Base-by-base conservation (phyloP, 2,888 invertebrate species). In the Acleris sparsana region DNA sequence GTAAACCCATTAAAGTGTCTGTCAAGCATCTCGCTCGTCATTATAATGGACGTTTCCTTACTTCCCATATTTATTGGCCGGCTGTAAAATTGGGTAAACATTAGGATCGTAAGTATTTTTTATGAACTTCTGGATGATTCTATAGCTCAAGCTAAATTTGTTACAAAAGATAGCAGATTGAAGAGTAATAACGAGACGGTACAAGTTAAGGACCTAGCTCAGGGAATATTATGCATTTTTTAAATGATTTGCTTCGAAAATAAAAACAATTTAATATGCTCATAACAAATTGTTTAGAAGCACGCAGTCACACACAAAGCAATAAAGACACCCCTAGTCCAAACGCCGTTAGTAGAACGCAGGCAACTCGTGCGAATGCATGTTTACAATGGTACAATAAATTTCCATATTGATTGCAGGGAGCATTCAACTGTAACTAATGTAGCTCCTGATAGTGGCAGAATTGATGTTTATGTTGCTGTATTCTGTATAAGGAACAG, bases 341-440 rank as follows among this genome's bases (percentile, higher is more conserved):
- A 25, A 3, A n/a, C 16, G 56, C 56, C 56, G 56, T 56, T 56
- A 44, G 7, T 46, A 25, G 57, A 46, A 11, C 46, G n/a, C 20
- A 22, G 22, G n/a, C 20, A 13, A 39, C 44, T 44, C 46, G 25
- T 57, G 65, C n/a, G 55, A 65, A 65, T 57, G 55, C 43, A 60
- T 49, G 64, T 65, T 65, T 61, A 66, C 66, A 66, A 62, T 66
- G 52, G 56, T 39, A 52, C 52, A 43, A 65, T 60, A 55, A 61
- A 62, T 62, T 57, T 44, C 20, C 56, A 66, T 62, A 62, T 62
- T 62, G 52, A 57, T 48, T 52, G 65, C 43, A 52, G n/a, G 25
- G 43, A 61, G 65, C 61, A 46, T 61, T 66, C 61, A 61, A 61
- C 61, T 57, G 61, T 9, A 52, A 65, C 65, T 56, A 51, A 65